These are phyloP conservation scores for Ammodytes dubius DNA, from an alignment of 2,113 vertebrate species.

Conservation along the genomic window DNA sequence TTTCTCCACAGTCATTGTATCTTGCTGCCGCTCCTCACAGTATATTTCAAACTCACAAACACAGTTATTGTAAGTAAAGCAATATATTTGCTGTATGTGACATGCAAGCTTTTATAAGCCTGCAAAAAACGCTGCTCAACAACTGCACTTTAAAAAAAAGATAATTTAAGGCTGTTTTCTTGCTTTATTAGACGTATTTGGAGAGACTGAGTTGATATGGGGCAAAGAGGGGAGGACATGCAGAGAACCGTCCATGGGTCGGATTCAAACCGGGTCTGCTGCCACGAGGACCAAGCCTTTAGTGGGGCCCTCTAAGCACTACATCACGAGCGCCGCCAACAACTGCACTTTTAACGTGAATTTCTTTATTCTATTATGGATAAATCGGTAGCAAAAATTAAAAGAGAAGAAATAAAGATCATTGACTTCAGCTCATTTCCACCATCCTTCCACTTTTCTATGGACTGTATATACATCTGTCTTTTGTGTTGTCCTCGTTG, in stretches of 20 bases:
- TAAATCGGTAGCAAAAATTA: background rate
- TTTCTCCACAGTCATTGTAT: constrained; percentile 22
- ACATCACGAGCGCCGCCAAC: background rate
- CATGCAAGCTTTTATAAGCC: background rate
- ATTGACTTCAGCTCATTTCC: constrained; percentile 32
- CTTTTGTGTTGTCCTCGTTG: constrained; percentile 55
- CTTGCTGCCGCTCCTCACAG: background rate
- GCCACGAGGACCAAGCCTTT: no score
- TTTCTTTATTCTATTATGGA: background rate
- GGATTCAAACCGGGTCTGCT: no score
- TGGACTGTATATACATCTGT: constrained; percentile 33
- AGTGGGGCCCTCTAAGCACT: no score
- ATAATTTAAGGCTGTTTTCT: no score
- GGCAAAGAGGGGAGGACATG: no score
- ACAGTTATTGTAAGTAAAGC: background rate
- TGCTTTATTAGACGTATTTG: no score
- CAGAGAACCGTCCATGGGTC: no score
- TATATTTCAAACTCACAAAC: constrained; percentile 14
- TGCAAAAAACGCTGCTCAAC: background rate
- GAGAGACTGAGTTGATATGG: no score
- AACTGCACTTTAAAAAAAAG: background rate
- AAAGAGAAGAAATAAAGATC: background rate
- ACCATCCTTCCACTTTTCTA: constrained; percentile 25
- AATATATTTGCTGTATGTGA: background rate
- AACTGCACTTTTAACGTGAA: background rate